phyloP scores from a whole-genome alignment of 1,140 invertebrate species.

The Tribolium madens region DNA sequence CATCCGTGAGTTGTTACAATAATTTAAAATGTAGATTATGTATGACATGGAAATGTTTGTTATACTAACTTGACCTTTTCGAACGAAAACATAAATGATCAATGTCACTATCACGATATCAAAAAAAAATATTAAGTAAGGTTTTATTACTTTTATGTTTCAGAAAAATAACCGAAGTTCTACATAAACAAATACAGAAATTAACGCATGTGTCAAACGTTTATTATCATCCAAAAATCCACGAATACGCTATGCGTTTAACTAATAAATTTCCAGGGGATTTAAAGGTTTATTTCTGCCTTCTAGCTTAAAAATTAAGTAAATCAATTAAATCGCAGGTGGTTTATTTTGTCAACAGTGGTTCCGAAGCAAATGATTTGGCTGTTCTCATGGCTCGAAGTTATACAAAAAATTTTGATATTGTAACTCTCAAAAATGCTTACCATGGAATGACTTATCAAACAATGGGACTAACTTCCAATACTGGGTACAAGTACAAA shows the following conservation, averaged over 20 bases:
- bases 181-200: conserved; percentile 81
- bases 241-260: conserved; percentile 91
- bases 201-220: conserved; percentile 94
- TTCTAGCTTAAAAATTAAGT: conserved; percentile 45
- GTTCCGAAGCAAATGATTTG: conserved; percentile 97
- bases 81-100: not conserved
- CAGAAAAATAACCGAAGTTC: conserved; percentile 82
- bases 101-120: conserved; percentile 7
- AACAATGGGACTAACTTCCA: conserved; percentile 85
- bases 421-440: conserved; percentile 87
- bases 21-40: conserved; percentile 22
- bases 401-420: conserved; percentile 86
- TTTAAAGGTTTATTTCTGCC: conserved; percentile 77
- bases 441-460: conserved; percentile 93
- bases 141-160: conserved; percentile 49
- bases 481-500: conserved; percentile 83
- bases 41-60: not conserved
- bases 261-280: conserved; percentile 84
- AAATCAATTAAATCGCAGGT: conserved; percentile 68
- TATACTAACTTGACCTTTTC: not conserved
- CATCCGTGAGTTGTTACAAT: conserved; percentile 85
- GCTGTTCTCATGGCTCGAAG: conserved; percentile 88
- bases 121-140: conserved; percentile 18
- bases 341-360: conserved; percentile 95
- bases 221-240: conserved; percentile 89